Percentiles rank a stretch among this genome's conserved stretches.
Evolutionary conservation across 2,113 vertebrate species (phyloP).

Genomic region (Rattus norvegicus): DNA sequence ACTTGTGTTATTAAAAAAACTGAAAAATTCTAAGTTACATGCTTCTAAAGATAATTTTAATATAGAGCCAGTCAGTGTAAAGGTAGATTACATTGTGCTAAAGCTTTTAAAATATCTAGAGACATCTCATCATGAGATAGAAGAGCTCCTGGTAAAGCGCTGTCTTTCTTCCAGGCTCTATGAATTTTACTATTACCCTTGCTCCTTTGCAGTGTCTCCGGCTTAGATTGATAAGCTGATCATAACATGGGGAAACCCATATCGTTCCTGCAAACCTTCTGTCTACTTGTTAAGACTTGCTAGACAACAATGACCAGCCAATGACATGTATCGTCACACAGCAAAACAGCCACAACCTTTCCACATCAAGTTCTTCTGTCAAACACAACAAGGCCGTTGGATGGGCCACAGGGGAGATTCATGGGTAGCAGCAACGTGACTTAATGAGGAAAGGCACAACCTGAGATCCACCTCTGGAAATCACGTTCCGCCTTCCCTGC

Average conservation of each 20-base stretch:
- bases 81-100: neutral
- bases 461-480: neutral
- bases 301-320: neutral
- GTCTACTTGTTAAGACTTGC: neutral
- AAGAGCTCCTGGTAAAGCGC: neutral
- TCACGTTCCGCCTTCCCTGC: neutral
- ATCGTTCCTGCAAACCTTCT: neutral
- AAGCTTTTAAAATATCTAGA: neutral
- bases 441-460: neutral
- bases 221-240: neutral
- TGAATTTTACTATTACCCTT: neutral
- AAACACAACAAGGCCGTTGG: neutral
- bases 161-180: neutral
- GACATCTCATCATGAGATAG: neutral
- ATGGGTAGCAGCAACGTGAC: neutral
- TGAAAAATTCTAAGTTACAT: neutral
- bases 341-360: neutral
- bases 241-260: neutral
- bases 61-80: neutral
- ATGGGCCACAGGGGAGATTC: neutral
- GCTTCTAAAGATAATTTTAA: neutral
- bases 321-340: neutral
- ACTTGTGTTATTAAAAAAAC: neutral
- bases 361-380: neutral
- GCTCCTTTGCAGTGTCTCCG: too few relatives aligned